Base-by-base conservation (phyloP, 2,797 vertebrate genomes). In the Oreonectes daqikongensis region DNA sequence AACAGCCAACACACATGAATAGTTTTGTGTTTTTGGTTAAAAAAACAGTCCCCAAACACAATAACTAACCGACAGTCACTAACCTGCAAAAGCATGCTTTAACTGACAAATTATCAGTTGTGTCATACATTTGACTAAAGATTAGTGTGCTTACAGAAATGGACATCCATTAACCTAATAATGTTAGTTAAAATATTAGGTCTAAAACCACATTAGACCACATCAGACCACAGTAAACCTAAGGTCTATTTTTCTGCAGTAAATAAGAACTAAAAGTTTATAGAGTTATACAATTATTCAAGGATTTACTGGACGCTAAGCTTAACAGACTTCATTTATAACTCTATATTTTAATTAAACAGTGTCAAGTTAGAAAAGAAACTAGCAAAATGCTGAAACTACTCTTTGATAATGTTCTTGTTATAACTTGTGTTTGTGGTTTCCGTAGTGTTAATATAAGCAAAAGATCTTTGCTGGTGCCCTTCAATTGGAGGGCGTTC, bases 401-500 rank as follows among this genome's bases (percentile, higher is more conserved):
- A 60, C 4, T 28, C 18, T 10, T 15, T 38, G 18, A 24, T 17
- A 6, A 28, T 30, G 30, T 17, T 28, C n/a, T 11, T 6, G 10
- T 61, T 20, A 3, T 9, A 61, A 35, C 26, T 59, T 28, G 17
- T 5, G 9, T 61, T 61, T 9, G 11, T 61, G 9, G 28, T 8
- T 18, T 61, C 3, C n/a, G 3, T n/a, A 8, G 2, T n/a, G 28
- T 35, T n/a, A n/a, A 50, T 1, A 40, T 0, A 17, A 11, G 20
- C 0, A 44, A n/a, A 17, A 30, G 35, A 30, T 30, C 1, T 42
- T 50, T 38, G 11, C 57, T 2, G 11, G 11, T 11, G 59, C 46
- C 32, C 48, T 65, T 65, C 32, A 32, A 42, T 67, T 61, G 57
- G 80, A 88, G 84, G 87, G 60, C 86, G 87, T 72, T 66, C 71